Percentiles rank a stretch among this genome's conserved stretches.
These are phyloP conservation scores for Cynodonichthys magdalenae DNA, from an alignment of 2,797 vertebrate genomes.

Conservation along the genomic window DNA sequence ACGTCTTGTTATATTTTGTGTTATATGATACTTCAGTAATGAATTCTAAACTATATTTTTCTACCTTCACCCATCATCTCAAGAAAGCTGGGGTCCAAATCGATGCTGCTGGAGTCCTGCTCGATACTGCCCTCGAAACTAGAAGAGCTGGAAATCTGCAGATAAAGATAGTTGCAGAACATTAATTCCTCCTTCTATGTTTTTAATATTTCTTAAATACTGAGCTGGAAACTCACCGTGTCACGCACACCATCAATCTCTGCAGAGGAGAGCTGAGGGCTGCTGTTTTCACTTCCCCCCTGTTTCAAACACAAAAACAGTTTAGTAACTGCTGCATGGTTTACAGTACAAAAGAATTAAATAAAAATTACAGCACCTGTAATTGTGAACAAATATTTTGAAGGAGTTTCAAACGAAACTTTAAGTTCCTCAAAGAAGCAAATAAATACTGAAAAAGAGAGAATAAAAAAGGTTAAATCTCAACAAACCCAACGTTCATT, in stretches of 20 bases:
- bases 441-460: conserved; percentile 80
- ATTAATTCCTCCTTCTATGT: neutral
- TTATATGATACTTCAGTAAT: no score
- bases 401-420: conserved; percentile 78
- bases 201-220: neutral
- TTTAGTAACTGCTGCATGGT: no score
- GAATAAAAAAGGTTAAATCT: conserved; percentile 1
- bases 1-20: neutral
- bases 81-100: conserved; percentile 1
- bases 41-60: neutral
- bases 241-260: conserved; percentile 54
- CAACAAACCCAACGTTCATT: neutral
- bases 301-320: conserved; percentile 41
- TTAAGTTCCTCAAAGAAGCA: conserved; percentile 78
- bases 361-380: conserved; percentile 65
- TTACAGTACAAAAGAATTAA: neutral
- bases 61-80: conserved; percentile 45
- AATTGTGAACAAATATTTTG: conserved; percentile 68
- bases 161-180: neutral
- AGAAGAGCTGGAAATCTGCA: conserved; percentile 72
- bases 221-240: conserved; percentile 31
- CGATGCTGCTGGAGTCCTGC: conserved; percentile 11
- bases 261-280: conserved; percentile 44
- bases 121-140: conserved; percentile 68
- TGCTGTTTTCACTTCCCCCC: conserved; percentile 56